These are phyloP conservation scores for Watsonalla binaria DNA, from an alignment of 2,888 invertebrate species.

Conservation along the genomic window DNA sequence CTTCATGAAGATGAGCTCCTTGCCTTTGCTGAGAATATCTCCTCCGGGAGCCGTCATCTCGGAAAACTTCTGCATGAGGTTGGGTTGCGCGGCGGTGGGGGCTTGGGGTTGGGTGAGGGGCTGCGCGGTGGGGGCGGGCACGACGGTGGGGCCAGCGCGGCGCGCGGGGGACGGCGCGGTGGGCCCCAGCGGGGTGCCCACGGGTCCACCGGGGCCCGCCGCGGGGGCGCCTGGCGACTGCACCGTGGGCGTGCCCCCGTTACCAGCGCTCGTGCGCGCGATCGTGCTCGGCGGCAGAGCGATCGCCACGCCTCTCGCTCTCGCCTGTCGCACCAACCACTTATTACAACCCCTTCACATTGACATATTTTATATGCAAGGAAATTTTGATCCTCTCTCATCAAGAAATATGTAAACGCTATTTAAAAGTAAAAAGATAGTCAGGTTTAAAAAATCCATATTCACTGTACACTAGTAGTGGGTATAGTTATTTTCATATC, in stretches of 20 bases:
- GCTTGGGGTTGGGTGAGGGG: conserved; percentile 52
- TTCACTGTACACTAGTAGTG: no score
- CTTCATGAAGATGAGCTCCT: conserved; percentile 96
- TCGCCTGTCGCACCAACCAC: conserved; percentile 55
- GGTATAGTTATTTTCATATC: no score
- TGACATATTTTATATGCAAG: neutral
- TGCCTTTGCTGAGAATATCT: conserved; percentile 94
- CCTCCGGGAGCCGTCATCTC: conserved; percentile 94
- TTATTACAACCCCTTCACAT: conserved; percentile 11
- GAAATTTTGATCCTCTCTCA: neutral
- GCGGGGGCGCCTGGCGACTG: conserved; percentile 54
- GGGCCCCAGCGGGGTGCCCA: conserved; percentile 25
- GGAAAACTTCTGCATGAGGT: conserved; percentile 93
- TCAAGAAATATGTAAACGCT: neutral
- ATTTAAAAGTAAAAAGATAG: no score
- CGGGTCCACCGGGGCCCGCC: conserved; percentile 22
- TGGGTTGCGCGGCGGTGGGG: conserved; percentile 78
- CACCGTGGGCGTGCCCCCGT: conserved; percentile 62
- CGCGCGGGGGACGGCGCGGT: conserved; percentile 59
- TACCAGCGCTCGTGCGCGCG: conserved; percentile 82
- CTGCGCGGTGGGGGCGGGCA: conserved; percentile 69
- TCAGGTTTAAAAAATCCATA: no score
- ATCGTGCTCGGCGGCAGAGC: conserved; percentile 69
- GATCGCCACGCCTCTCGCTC: conserved; percentile 75
- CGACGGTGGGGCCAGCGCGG: conserved; percentile 64